Conservation (phyloP, 2,113 vertebrate species). For the Phyllostomus discolor region DNA sequence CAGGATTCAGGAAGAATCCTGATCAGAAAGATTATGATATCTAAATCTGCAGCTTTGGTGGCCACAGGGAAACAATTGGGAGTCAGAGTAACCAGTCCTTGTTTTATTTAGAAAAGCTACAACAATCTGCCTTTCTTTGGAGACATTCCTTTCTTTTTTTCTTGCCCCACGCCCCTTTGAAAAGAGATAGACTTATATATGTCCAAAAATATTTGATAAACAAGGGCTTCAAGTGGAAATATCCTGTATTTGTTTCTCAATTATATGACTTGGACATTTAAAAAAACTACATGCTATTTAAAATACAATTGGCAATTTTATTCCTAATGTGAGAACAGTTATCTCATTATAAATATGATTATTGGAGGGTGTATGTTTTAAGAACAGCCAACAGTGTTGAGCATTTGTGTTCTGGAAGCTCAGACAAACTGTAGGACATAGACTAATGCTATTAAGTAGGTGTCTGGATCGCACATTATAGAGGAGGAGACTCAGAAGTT, state of each 20-base stretch:
- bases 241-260: neutral
- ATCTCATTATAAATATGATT: neutral
- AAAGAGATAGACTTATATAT: neutral
- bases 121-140: neutral
- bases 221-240: neutral
- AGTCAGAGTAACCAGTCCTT: neutral
- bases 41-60: neutral
- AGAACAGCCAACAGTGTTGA: neutral
- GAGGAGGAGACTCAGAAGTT: neutral
- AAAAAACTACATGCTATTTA: neutral
- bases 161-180: neutral
- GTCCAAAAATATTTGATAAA: slow-evolving; percentile 6
- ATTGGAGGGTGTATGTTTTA: neutral
- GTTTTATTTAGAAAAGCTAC: neutral
- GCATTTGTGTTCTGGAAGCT: neutral
- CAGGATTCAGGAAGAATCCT: neutral
- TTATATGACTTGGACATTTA: neutral
- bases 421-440: neutral
- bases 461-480: neutral
- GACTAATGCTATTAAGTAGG: neutral
- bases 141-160: neutral
- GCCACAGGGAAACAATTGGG: neutral
- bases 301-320: neutral
- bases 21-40: neutral
- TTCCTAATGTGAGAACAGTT: neutral